These are phyloP conservation scores for Taxidea taxus DNA, from an alignment of 2,113 vertebrate genomes.

Conservation along the genomic window DNA sequence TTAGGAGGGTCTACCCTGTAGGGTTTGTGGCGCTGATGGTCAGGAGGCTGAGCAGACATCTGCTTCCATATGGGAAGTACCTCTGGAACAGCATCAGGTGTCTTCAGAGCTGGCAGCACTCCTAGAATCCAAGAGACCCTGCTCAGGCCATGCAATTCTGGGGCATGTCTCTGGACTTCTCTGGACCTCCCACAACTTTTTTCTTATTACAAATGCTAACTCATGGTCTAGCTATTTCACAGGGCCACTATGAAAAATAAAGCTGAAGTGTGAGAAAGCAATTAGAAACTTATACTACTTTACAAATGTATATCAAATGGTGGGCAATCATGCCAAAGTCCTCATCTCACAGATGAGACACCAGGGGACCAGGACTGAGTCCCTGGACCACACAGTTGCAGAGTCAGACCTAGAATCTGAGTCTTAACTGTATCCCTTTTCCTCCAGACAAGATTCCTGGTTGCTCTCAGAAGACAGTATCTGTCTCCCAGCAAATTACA, in stretches of 20 bases:
- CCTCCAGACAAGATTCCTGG: neutral
- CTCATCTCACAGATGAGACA: neutral
- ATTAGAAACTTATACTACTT: neutral
- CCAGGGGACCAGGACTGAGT: neutral
- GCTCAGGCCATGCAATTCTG: too few relatives aligned
- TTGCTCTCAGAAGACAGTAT: neutral
- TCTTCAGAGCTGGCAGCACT: neutral
- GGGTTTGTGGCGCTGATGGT: accelerated
- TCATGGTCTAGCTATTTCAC: neutral
- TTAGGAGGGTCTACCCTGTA: neutral
- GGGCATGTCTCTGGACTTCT: neutral
- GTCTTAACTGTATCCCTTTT: neutral
- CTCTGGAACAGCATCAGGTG: neutral
- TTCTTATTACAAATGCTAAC: neutral
- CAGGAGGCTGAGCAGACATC: neutral
- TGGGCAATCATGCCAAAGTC: accelerated
- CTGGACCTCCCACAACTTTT: neutral
- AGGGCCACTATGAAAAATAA: neutral
- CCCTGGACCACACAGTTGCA: neutral
- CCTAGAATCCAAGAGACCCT: neutral
- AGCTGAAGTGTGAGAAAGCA: neutral
- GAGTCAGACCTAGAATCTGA: neutral
- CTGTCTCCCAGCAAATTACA: neutral
- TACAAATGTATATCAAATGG: neutral
- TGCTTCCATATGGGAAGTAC: neutral